Conservation (phyloP, 2,113 vertebrate species). For the Rhynchopsitta pachyrhyncha region DNA sequence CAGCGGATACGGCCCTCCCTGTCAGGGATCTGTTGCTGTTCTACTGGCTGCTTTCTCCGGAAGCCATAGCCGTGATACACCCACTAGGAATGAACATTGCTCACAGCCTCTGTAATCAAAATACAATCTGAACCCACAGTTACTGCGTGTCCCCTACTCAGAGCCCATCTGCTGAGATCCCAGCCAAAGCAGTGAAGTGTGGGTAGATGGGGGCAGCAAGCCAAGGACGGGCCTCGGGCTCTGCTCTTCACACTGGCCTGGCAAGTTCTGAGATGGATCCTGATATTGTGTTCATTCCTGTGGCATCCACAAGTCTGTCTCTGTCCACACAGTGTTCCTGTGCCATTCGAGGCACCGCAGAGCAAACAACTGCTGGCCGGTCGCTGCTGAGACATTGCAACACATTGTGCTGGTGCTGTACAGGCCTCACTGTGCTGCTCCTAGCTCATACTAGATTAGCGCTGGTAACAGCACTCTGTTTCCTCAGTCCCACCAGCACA, state of each 20-base stretch:
- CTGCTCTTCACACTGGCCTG: not conserved
- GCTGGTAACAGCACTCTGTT: not conserved
- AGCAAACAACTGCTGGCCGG: not conserved
- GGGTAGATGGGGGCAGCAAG: not conserved
- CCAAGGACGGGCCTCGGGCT: not conserved
- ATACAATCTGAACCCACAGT: not conserved
- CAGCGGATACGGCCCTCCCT: not conserved
- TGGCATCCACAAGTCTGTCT: not conserved
- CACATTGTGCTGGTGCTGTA: accelerated
- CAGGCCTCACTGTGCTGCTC: not conserved
- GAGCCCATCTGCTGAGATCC: not conserved
- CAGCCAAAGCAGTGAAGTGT: not conserved
- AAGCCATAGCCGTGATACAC: not conserved
- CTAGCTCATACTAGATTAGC: not conserved
- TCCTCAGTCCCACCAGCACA: not conserved
- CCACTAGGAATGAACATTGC: not conserved
- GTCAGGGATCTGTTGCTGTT: conserved; percentile 7
- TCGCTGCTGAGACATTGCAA: not conserved
- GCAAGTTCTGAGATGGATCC: not conserved
- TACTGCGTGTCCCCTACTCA: not conserved
- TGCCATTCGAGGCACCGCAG: not conserved
- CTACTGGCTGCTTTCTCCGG: conserved; percentile 22
- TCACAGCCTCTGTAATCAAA: not conserved
- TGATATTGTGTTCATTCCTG: not conserved
- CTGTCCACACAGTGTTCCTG: not conserved